Evolutionary conservation across 2,797 vertebrate species (phyloP).

Genomic region (Pitangus sulphuratus): DNA sequence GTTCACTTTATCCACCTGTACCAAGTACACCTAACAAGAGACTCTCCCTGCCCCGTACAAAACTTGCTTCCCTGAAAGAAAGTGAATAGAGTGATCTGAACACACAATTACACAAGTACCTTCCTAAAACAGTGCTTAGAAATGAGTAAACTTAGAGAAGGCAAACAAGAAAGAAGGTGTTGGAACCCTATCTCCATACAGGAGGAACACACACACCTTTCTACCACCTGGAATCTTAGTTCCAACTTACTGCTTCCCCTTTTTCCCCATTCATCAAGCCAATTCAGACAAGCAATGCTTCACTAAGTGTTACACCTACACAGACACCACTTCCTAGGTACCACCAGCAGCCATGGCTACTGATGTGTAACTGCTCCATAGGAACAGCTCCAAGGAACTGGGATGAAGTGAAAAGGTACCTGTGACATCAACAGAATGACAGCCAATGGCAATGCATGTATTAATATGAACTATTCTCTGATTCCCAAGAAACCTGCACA

Average conservation of each 20-base stretch:
- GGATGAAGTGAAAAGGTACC: not conserved
- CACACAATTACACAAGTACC: not conserved
- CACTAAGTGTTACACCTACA: not conserved
- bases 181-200: not conserved
- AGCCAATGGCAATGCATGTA: fast-evolving
- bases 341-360: fast-evolving
- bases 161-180: not conserved
- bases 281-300: not conserved
- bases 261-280: not conserved
- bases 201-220: not conserved
- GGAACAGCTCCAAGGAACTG: not conserved
- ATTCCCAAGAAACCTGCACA: not conserved
- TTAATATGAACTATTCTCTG: not conserved
- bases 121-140: not conserved
- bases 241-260: not conserved
- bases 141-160: not conserved
- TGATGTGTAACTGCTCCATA: not conserved
- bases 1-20: not conserved
- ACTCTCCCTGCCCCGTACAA: fast-evolving
- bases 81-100: not conserved
- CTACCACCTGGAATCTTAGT: not conserved
- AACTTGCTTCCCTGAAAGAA: not conserved
- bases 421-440: not conserved
- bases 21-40: not conserved
- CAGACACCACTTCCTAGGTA: not conserved